Percentiles rank a stretch among this genome's conserved stretches.
Conservation (phyloP, 1,140 invertebrate species). For the Probaryconus sp. region DNA sequence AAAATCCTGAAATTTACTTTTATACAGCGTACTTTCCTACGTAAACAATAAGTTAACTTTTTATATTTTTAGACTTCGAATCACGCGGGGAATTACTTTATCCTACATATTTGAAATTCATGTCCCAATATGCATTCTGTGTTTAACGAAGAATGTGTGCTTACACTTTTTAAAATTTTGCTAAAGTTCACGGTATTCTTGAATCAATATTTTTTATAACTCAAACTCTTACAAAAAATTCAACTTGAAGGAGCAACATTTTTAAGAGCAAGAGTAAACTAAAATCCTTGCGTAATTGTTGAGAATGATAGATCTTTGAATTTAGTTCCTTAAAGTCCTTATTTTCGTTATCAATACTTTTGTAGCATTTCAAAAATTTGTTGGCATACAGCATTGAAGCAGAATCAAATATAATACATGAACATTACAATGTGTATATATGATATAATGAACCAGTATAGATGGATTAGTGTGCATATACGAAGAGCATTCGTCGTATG, state of each 20-base stretch:
- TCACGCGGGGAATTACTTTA: slow-evolving; percentile 12
- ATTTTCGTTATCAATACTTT: no score
- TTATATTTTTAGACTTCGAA: background rate
- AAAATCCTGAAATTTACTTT: slow-evolving; percentile 6
- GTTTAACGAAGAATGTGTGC: no score
- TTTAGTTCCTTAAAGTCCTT: no score
- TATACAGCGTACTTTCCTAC: slow-evolving; percentile 2
- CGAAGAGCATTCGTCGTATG: slow-evolving; percentile 36
- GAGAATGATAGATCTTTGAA: no score
- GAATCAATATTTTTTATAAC: no score
- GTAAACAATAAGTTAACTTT: slow-evolving; percentile 14
- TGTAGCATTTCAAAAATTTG: slow-evolving; percentile 16
- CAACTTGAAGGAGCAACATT: no score
- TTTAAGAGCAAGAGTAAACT: no score
- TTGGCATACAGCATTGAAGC: slow-evolving; percentile 5
- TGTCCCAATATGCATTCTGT: no score
- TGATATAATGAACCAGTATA: slow-evolving; percentile 39
- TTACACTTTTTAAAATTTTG: no score
- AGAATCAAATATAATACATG: slow-evolving; percentile 35
- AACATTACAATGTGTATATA: slow-evolving; percentile 48
- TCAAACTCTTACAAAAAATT: no score
- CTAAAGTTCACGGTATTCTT: no score
- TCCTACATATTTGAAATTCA: background rate
- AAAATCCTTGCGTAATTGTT: no score
- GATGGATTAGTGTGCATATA: slow-evolving; percentile 17